Evolutionary conservation across 2,888 invertebrate genomes (phyloP).

Genomic region (Drosophila affinis): DNA sequence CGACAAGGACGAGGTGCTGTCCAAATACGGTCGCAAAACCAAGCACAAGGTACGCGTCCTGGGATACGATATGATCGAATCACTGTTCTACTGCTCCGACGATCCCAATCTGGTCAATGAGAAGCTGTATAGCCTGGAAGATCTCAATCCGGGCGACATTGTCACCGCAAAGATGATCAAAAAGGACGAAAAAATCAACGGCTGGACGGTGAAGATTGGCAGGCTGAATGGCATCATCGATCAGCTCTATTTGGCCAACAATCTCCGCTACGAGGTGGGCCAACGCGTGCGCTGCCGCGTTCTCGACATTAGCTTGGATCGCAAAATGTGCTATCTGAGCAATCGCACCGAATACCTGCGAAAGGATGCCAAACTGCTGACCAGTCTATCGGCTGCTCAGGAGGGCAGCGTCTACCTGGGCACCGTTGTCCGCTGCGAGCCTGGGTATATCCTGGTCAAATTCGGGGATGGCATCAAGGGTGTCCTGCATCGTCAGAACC

Average conservation of each 20-base stretch:
- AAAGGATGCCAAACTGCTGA: conserved; percentile 85
- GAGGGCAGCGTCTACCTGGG: conserved; percentile 83
- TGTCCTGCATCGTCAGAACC: conserved; percentile 76
- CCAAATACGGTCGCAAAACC: conserved; percentile 81
- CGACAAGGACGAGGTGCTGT: conserved; percentile 82
- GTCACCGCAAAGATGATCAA: conserved; percentile 85
- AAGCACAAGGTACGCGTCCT: conserved; percentile 86
- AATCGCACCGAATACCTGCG: conserved; percentile 87
- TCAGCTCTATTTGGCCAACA: conserved; percentile 85
- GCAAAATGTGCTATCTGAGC: conserved; percentile 86
- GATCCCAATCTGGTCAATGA: conserved; percentile 86
- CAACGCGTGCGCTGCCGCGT: conserved; percentile 87
- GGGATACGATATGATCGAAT: conserved; percentile 88
- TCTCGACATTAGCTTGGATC: conserved; percentile 84
- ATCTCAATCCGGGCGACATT: conserved; percentile 85
- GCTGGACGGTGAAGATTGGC: conserved; percentile 85
- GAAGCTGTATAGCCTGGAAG: conserved; percentile 85
- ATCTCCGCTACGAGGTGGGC: conserved; percentile 85
- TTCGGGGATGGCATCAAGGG: conserved; percentile 84
- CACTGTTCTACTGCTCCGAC: conserved; percentile 88
- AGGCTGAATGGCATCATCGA: conserved; percentile 86
- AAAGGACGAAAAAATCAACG: conserved; percentile 84
- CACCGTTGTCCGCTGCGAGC: conserved; percentile 79
- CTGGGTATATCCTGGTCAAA: conserved; percentile 77
- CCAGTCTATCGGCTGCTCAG: conserved; percentile 84